phyloP scores from a whole-genome alignment of 1,140 invertebrate species.

The Aphelenchoides besseyi region DNA sequence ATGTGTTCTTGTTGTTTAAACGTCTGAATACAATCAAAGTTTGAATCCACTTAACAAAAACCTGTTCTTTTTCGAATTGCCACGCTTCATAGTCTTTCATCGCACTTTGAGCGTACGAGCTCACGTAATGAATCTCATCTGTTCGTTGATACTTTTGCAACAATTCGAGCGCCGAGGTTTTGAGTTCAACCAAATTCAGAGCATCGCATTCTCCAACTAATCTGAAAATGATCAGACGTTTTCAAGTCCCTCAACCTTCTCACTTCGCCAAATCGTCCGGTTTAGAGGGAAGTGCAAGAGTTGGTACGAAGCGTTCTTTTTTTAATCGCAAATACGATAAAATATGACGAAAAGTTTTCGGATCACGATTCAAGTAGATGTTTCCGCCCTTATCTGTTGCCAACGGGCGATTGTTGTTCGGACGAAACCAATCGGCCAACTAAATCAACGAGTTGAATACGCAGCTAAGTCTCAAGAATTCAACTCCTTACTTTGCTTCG shows the following conservation, averaged over 20 bases:
- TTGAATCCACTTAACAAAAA: no score
- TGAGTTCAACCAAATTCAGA: conserved; percentile 56
- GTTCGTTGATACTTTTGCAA: conserved; percentile 59
- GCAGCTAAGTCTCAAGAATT: conserved; percentile 51
- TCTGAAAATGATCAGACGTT: conserved; percentile 31
- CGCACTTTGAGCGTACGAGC: conserved; percentile 56
- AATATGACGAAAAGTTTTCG: conserved; percentile 59
- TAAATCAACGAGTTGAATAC: no score
- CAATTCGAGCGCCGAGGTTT: conserved; percentile 57
- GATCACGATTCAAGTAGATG: conserved; percentile 55
- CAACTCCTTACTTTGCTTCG: conserved; percentile 48
- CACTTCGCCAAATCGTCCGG: conserved; percentile 61
- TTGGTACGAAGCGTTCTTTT: conserved; percentile 58
- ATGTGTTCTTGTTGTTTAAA: not conserved
- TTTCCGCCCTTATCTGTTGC: conserved; percentile 61
- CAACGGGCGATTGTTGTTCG: conserved; percentile 38
- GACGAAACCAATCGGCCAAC: conserved; percentile 42
- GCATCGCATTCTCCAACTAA: conserved; percentile 62
- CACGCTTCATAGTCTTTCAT: conserved; percentile 58
- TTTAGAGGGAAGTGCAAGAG: conserved; percentile 57
- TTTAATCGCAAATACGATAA: conserved; percentile 58
- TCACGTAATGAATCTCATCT: conserved; percentile 61
- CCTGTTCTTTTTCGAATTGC: conserved; percentile 61
- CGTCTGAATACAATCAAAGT: not conserved
- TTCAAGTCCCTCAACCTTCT: not conserved